Conservation (phyloP, 2,797 vertebrate genomes). For the Harpagifer antarcticus region DNA sequence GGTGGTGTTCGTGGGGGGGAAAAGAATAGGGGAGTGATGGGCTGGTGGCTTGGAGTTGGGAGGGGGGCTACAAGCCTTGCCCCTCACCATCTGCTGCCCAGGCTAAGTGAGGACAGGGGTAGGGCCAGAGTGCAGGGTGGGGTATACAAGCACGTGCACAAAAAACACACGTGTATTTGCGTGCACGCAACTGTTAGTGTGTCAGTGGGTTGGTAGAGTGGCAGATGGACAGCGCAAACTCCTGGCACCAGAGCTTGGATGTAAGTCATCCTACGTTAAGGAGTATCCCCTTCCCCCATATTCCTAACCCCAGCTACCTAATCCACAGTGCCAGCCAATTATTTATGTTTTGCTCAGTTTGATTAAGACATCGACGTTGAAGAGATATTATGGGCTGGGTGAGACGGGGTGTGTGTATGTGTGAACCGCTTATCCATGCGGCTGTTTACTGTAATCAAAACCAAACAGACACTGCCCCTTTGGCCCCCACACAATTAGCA, state of each 20-base stretch:
- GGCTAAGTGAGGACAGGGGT: constrained; percentile 84
- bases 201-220: constrained; percentile 72
- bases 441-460: constrained; percentile 68
- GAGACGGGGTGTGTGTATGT: constrained; percentile 65
- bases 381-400: constrained; percentile 83
- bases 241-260: constrained; percentile 67
- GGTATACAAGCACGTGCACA: constrained; percentile 59
- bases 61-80: constrained; percentile 71
- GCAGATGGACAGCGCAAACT: constrained; percentile 82
- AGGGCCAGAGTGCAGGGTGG: constrained; percentile 69
- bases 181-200: constrained; percentile 76
- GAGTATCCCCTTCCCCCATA: constrained; percentile 66
- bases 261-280: constrained; percentile 83
- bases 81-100: constrained; percentile 90
- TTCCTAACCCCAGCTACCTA: constrained; percentile 83
- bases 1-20: constrained; percentile 52
- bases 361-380: constrained; percentile 87
- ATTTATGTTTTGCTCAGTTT: constrained; percentile 84
- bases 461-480: constrained; percentile 38
- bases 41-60: constrained; percentile 74
- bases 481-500: constrained; percentile 19
- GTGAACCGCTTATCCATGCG: constrained; percentile 55
- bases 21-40: constrained; percentile 53
- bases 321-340: constrained; percentile 82
- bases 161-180: constrained; percentile 69